Base-by-base conservation (phyloP, 2,888 invertebrate species). In the Pegoplata infirma region DNA sequence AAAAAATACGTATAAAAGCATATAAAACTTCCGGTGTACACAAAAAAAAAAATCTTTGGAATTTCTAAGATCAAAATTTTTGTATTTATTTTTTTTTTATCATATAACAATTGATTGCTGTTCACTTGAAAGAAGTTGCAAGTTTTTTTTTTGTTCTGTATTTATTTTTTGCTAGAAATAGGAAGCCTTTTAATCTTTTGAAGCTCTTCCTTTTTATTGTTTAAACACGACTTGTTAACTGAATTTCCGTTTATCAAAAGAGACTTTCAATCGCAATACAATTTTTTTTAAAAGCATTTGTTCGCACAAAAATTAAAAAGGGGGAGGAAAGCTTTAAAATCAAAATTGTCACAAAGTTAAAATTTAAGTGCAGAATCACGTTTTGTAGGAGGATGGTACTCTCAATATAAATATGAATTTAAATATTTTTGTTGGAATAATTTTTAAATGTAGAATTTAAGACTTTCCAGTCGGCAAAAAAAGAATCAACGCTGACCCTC, bases 201-300 rank as follows among this genome's bases (percentile, higher is more conserved):
- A 75, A 79, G 79, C 79, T 79, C 75, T 79, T 79, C 79, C 79
- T 75, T 79, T 79, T 61, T 63, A 79, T 79, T 79, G 79, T 79
- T 79, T 53, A 75, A 72, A 79, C 79, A 79, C 75, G 79, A 75
- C 78, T 78, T 78, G 73, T 78, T 78, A 78, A 78, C 78, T 74
- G 59, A 78, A 74, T 79, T 79, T 79, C 79, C 79, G 79, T 67
- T 79, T 51, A 10, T 1, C 46, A 46, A 17, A 6, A 14, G 12
- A 49, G 5, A 19, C 23, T 5, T 49, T 5, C 36, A 2, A 16
- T 25, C n/a, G 25, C 25, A 53, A 25, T 25, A 25, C 49, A 25
- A 40, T n/a, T n/a, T n/a, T n/a, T n/a, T n/a, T n/a, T n/a, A n/a
- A n/a, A 40, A 40, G 36, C 3, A 32, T 10, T 4, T 10, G 10